A percentile compares a stretch with the other conserved stretches of the same genome.
phyloP scores from a whole-genome alignment of 2,888 invertebrate species.

The Luperina nickerlii region DNA sequence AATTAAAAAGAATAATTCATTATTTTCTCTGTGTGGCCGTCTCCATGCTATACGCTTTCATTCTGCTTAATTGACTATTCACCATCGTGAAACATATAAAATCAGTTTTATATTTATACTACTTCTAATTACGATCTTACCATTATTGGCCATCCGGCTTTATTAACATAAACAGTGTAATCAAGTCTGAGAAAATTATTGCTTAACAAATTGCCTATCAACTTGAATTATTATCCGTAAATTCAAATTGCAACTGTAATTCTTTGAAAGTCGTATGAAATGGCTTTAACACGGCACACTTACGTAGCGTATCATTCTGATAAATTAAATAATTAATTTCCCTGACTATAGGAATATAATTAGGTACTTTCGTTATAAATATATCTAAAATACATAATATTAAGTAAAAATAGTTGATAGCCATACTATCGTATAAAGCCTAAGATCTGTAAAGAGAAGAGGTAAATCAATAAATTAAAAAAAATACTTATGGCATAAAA shows the following conservation, averaged over 20 bases:
- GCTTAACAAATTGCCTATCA: background rate
- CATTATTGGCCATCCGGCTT: background rate
- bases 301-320: background rate
- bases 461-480: too few species aligned
- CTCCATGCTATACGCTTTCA: background rate
- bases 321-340: background rate
- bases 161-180: background rate
- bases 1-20: background rate
- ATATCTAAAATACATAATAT: too few species aligned
- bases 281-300: background rate
- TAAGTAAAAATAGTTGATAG: too few species aligned
- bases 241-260: background rate
- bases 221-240: background rate
- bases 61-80: conserved; percentile 10
- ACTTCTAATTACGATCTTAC: conserved; percentile 4
- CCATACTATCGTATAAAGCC: too few species aligned
- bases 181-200: background rate
- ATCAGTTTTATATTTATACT: conserved; percentile 12
- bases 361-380: too few species aligned
- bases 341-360: too few species aligned
- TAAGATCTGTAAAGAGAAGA: too few species aligned
- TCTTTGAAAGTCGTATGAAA: background rate
- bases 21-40: background rate
- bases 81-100: background rate
- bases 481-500: too few species aligned